phyloP scores from a whole-genome alignment of 2,113 vertebrate genomes.

The Hippocampus mohnikei region DNA sequence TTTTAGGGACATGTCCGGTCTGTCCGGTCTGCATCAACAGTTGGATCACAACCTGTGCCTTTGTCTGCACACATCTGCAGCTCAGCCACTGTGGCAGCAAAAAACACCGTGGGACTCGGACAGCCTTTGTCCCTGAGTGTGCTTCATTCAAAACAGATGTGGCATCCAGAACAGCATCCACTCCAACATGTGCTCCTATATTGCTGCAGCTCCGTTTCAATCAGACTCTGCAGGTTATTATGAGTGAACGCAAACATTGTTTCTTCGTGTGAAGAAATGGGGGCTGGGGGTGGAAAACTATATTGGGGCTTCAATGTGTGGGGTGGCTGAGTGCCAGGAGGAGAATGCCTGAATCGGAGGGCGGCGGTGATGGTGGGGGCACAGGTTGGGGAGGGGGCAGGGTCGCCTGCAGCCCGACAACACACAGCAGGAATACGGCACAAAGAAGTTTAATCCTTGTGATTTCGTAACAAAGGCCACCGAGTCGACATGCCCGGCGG shows the following conservation, averaged over 20 bases:
- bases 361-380: background rate
- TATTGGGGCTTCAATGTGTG: background rate
- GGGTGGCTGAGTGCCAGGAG: slow-evolving; percentile 2
- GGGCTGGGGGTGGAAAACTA: background rate
- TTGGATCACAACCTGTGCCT: slow-evolving; percentile 23
- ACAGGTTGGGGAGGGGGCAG: slow-evolving; percentile 23
- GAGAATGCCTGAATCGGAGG: slow-evolving; percentile 22
- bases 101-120: slow-evolving; percentile 10
- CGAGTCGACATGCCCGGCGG: slow-evolving; percentile 11
- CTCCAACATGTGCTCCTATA: slow-evolving; percentile 38
- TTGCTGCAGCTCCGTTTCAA: slow-evolving; percentile 10
- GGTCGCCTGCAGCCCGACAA: slow-evolving; percentile 30
- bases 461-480: slow-evolving; percentile 43
- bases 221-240: background rate
- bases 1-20: background rate
- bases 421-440: slow-evolving; percentile 43
- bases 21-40: background rate
- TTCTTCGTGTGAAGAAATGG: background rate
- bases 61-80: slow-evolving; percentile 46
- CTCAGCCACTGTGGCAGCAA: slow-evolving; percentile 29
- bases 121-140: slow-evolving; percentile 58
- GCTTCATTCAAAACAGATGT: slow-evolving; percentile 58
- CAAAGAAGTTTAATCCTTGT: slow-evolving; percentile 61
- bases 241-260: background rate
- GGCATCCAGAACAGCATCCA: slow-evolving; percentile 38